Conservation (phyloP, 37 sponge, comb jelly and placozoan genomes). For the Hormiphora californensis region DNA sequence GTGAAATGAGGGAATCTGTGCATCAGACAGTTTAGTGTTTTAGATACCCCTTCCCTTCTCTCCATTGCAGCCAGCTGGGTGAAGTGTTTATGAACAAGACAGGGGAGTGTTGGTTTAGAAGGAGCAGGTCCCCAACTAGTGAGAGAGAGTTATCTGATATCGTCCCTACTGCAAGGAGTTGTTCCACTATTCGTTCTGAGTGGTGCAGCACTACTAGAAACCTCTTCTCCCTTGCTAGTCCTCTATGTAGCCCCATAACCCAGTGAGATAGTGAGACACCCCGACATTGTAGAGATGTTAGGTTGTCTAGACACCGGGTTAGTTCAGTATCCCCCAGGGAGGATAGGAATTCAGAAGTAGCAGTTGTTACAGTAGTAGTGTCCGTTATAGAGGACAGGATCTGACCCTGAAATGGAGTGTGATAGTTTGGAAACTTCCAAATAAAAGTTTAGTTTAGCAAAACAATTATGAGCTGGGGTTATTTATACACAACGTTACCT, state of each 20-base stretch:
- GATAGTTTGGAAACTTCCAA: background rate
- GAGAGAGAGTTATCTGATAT: background rate
- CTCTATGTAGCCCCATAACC: background rate
- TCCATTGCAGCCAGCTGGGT: background rate
- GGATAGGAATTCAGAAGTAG: background rate
- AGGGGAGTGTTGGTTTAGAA: conserved; percentile 41
- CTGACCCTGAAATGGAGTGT: background rate
- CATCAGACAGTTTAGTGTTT: background rate
- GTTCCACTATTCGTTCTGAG: background rate
- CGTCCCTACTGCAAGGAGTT: background rate
- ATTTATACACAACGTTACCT: background rate
- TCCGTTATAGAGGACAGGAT: conserved; percentile 11
- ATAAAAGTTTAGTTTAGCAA: background rate
- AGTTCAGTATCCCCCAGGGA: background rate
- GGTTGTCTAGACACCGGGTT: conserved; percentile 3
- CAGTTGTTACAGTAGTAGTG: background rate
- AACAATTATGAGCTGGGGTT: background rate
- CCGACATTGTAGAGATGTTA: background rate
- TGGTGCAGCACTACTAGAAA: conserved; percentile 2
- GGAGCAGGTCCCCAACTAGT: background rate
- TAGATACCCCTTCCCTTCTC: background rate
- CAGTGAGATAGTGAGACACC: conserved; percentile 25
- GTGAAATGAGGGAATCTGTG: conserved; percentile 10
- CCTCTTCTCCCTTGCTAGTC: background rate
- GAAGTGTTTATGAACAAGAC: conserved; percentile 13